Base-by-base conservation (phyloP, 1,140 invertebrate species). In the Liolophura sinensis region DNA sequence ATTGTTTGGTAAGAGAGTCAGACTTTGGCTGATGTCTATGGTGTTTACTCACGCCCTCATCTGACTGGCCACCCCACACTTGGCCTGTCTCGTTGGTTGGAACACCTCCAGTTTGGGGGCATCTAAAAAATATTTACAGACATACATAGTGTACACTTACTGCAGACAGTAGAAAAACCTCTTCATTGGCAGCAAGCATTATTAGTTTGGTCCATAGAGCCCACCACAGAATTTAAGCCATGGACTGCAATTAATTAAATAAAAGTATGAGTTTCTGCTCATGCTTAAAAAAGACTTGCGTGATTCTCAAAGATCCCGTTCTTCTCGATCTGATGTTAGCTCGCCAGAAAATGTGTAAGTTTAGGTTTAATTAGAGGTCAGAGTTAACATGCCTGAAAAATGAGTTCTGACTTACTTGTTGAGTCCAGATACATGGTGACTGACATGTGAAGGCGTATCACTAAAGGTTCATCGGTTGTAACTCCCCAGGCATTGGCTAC, bases 401-500 rank as follows among this genome's bases (percentile, higher is more conserved):
- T 24, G n/a, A 54, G 46, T 48, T 0, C 57, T 64, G 40, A 18
- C 40, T 69, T 65, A 75, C 73, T 67, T 1, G 66, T 59, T 6
- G 52, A 50, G 61, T 78, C 75, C 16, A 78, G 60, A 61, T 78
- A 78, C 40, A 40, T 16, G 1, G 71, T 57, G n/a, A 73, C 49
- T n/a, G 73, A 75, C 47, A 78, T 48, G 63, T 77, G 73, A 20
- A 78, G 55, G 55, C 72, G 46, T 14, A 77, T 64, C 15, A 73
- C 60, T 22, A 78, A 40, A n/a, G 77, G 75, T 57, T 77, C 75
- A 14, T 67, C 58, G 58, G 50, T 68, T 14, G 67, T 64, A 0
- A 78, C 62, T 61, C 65, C 69, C 77, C 77, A 78, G 0, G 77
- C 77, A 22, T 72, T 73, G n/a, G 72, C 69, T 52, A 70, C 68